A percentile compares a stretch with the other conserved stretches of the same genome.
Evolutionary conservation across 2,113 vertebrate genomes (phyloP).

Genomic region (Charina bottae): DNA sequence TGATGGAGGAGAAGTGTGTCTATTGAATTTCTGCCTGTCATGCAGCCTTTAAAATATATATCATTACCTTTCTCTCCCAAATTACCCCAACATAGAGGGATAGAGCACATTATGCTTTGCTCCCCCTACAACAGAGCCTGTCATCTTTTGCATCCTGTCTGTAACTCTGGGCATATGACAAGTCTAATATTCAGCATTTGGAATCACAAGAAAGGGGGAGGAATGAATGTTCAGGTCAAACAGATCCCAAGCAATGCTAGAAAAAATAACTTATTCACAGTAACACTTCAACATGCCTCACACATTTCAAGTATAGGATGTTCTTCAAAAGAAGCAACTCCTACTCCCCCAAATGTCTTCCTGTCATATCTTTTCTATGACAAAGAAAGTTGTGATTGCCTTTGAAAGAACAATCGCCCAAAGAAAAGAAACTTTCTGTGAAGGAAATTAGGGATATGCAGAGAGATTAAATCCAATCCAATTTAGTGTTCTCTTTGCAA

Average conservation of each 20-base stretch:
- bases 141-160: background rate
- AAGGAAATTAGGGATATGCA: background rate
- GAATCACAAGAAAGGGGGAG: background rate
- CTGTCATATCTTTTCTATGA: background rate
- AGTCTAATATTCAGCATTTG: background rate
- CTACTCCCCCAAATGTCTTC: background rate
- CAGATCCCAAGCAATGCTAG: background rate
- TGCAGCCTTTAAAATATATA: background rate
- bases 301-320: background rate
- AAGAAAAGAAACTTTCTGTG: background rate
- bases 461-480: background rate
- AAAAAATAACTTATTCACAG: background rate
- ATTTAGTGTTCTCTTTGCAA: background rate
- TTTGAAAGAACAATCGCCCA: background rate
- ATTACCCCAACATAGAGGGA: background rate
- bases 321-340: background rate
- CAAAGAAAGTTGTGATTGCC: background rate
- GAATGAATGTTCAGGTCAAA: conserved; percentile 3
- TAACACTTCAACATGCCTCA: background rate
- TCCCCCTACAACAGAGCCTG: background rate
- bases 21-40: background rate
- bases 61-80: background rate
- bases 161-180: background rate
- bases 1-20: background rate
- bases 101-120: background rate